A percentile compares a stretch with the other conserved stretches of the same genome.
These are phyloP conservation scores for Corvus hawaiiensis DNA, from an alignment of 2,113 vertebrate species.

Conservation along the genomic window DNA sequence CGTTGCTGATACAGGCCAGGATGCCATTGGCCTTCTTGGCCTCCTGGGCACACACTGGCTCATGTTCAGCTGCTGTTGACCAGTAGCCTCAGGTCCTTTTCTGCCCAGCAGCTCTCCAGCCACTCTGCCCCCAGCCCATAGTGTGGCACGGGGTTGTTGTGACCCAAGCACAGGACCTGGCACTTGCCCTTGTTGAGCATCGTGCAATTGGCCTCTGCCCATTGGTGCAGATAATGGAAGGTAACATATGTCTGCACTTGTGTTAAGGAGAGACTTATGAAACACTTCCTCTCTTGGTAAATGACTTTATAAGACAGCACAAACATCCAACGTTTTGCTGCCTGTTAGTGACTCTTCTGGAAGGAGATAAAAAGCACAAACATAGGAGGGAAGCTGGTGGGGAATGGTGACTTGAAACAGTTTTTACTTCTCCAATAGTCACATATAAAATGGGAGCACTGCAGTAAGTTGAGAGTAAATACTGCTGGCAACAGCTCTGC, in stretches of 20 bases:
- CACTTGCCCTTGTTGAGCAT: not conserved
- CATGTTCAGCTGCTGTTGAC: fast-evolving
- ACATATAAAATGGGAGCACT: not conserved
- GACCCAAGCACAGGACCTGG: not conserved
- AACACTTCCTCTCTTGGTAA: not conserved
- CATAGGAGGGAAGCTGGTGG: not conserved
- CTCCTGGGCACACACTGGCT: not conserved
- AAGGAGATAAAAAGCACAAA: not conserved
- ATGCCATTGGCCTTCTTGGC: not conserved
- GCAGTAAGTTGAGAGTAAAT: not conserved
- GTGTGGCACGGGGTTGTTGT: not conserved
- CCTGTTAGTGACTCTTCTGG: not conserved
- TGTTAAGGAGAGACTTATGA: not conserved
- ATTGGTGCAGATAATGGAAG: not conserved
- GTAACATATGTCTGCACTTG: not conserved
- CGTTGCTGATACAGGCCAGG: not conserved
- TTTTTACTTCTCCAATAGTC: not conserved
- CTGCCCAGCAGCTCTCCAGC: not conserved
- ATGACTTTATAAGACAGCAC: not conserved
- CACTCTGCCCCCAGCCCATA: fast-evolving
- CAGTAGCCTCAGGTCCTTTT: too few species aligned
- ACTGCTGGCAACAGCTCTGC: not conserved
- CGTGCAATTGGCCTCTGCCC: not conserved
- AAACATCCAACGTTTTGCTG: not conserved
- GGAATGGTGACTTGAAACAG: not conserved